Evolutionary conservation across 1,140 invertebrate genomes (phyloP), one percentile per base, ranked within the genome.

Genomic region (Oreohelix idahoensis): DNA sequence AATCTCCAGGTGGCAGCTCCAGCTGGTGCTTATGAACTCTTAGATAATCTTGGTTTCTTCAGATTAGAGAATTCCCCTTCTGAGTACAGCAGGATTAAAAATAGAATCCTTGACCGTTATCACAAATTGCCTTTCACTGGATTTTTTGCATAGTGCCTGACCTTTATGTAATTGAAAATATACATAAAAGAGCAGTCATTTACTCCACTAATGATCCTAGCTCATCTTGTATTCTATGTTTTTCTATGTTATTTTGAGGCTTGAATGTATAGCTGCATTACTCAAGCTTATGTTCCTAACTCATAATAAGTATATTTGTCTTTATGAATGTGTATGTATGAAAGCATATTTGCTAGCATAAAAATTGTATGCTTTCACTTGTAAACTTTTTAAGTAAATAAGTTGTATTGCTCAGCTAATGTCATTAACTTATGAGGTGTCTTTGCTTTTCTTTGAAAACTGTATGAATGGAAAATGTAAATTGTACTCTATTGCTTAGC

Each of bases 21-120:
- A 69, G 88, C 89, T 23, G 91, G 91, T 15, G 86, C 91, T 4
- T 92, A 91, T 83, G 87, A 92, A 32, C 82, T 92, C 5, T 79
- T 92, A 53, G 88, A 92, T 84, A 90, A 89, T 74, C 86, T 92
- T 49, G 88, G 87, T n/a, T 92, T 92, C 83, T 88, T 87, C 77
- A 89, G 89, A 36, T 90, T 92, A 86, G 89, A 91, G 74, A 83
- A 81, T 38, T 49, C 86, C 0, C 53, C 42, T n/a, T 82, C 80
- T 8, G 71, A 53, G 36, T 82, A 42, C 49, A 82, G 80, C 51
- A 38, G 80, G 36, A 66, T 51, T 11, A 82, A 82, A 45, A 82
- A 75, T 26, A n/a, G 71, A 74, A 73, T 82, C 26, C 29, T 71
- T 66, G 80, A 75, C 32, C 80, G 80, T 29, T 71, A 58, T 32